phyloP scores from a whole-genome alignment of 2,888 invertebrate species.

The Euclidia mi region DNA sequence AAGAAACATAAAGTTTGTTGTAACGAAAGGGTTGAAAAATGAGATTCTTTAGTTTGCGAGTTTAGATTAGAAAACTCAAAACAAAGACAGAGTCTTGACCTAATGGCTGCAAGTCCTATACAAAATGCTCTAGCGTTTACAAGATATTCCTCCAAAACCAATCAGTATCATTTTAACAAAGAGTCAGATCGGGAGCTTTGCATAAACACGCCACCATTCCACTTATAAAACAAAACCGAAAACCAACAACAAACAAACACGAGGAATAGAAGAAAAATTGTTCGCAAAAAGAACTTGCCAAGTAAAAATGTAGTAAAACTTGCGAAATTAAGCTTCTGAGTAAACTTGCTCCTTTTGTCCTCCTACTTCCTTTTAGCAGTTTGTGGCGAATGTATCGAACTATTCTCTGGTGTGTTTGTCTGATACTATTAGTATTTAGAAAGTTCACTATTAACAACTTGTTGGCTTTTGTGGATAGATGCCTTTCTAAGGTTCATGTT shows the following conservation, averaged over 20 bases:
- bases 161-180: no score
- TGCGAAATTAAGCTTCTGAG: slow-evolving; percentile 53
- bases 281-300: slow-evolving; percentile 23
- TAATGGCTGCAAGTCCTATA: no score
- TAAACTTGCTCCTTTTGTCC: slow-evolving; percentile 42
- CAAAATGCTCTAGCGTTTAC: no score
- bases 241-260: slow-evolving; percentile 25
- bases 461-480: slow-evolving; percentile 36
- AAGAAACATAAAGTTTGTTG: no score
- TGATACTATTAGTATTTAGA: slow-evolving; percentile 47
- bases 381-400: slow-evolving; percentile 48
- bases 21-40: no score
- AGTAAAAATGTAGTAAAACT: slow-evolving; percentile 39
- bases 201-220: background rate
- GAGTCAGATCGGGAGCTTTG: background rate
- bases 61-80: no score
- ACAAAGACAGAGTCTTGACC: no score
- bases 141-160: no score
- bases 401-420: slow-evolving; percentile 46
- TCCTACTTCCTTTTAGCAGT: slow-evolving; percentile 35
- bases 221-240: slow-evolving; percentile 6
- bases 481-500: slow-evolving; percentile 6
- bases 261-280: slow-evolving; percentile 29
- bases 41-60: no score
- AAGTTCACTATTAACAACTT: slow-evolving; percentile 49